A percentile compares a stretch with the other conserved stretches of the same genome.
These are phyloP conservation scores for Meleagris gallopavo DNA, from an alignment of 2,113 vertebrate species.

Conservation along the genomic window DNA sequence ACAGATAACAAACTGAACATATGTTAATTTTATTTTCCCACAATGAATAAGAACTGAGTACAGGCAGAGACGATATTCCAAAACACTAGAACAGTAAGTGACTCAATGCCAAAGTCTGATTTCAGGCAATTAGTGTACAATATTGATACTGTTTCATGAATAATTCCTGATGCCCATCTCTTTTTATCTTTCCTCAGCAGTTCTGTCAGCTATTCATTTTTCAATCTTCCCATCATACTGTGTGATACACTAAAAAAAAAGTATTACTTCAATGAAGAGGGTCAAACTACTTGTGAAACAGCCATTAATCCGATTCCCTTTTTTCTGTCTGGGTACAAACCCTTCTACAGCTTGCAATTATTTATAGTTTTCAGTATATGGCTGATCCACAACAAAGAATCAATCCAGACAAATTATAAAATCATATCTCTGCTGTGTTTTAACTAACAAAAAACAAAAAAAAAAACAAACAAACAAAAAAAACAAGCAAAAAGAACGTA, in stretches of 20 bases:
- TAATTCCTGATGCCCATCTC: not conserved
- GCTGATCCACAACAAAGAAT: not conserved
- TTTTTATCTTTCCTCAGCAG: not conserved
- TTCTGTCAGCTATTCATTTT: not conserved
- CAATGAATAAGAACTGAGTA: not conserved
- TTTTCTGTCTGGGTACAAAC: not conserved
- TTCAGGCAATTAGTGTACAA: not conserved
- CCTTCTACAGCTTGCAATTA: not conserved
- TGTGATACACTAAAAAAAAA: not conserved
- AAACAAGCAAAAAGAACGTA: not conserved
- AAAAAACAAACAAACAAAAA: no score
- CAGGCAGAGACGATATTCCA: not conserved
- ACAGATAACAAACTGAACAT: not conserved
- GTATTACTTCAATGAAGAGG: not conserved
- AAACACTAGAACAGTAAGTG: not conserved
- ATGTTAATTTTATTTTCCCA: not conserved
- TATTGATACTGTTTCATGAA: not conserved
- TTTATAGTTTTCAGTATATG: not conserved
- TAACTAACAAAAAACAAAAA: not conserved
- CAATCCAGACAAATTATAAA: not conserved
- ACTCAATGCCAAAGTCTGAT: not conserved
- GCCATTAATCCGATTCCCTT: not conserved
- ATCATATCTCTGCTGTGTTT: not conserved
- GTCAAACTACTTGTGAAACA: not conserved
- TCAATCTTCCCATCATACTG: not conserved